phyloP scores from a whole-genome alignment of 2,797 vertebrate genomes.

The Eidolon dupreanum region DNA sequence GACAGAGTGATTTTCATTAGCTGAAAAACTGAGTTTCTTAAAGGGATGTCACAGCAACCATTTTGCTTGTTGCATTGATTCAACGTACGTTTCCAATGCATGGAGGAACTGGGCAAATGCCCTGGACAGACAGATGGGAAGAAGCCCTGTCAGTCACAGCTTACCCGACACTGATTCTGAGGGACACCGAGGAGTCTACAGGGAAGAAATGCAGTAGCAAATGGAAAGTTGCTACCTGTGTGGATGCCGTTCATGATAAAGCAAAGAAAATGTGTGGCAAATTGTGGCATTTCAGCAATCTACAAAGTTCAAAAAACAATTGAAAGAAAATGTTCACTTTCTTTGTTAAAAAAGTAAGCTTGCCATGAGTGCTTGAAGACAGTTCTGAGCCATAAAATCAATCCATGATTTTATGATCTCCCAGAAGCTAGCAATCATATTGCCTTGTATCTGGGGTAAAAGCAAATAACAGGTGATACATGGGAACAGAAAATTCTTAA shows the following conservation, averaged over 20 bases:
- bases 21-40: slow-evolving; percentile 59
- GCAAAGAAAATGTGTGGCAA: slow-evolving; percentile 60
- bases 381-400: slow-evolving; percentile 71
- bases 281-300: slow-evolving; percentile 67
- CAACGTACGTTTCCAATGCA: slow-evolving; percentile 64
- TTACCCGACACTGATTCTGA: slow-evolving; percentile 77
- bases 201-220: slow-evolving; percentile 62
- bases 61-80: slow-evolving; percentile 69
- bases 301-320: slow-evolving; percentile 64
- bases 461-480: slow-evolving; percentile 74
- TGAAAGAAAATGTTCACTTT: slow-evolving; percentile 37
- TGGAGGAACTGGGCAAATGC: slow-evolving; percentile 75
- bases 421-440: slow-evolving; percentile 66
- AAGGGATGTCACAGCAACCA: slow-evolving; percentile 72
- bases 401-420: slow-evolving; percentile 74
- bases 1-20: background rate
- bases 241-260: slow-evolving; percentile 70
- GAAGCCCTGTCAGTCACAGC: slow-evolving; percentile 79
- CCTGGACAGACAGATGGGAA: slow-evolving; percentile 78
- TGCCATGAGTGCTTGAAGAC: slow-evolving; percentile 54
- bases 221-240: slow-evolving; percentile 77
- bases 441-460: slow-evolving; percentile 73
- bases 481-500: slow-evolving; percentile 71
- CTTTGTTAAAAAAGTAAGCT: slow-evolving; percentile 27
- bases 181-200: slow-evolving; percentile 67